phyloP scores from a whole-genome alignment of 2,888 invertebrate species.

The Noctua fimbriata region DNA sequence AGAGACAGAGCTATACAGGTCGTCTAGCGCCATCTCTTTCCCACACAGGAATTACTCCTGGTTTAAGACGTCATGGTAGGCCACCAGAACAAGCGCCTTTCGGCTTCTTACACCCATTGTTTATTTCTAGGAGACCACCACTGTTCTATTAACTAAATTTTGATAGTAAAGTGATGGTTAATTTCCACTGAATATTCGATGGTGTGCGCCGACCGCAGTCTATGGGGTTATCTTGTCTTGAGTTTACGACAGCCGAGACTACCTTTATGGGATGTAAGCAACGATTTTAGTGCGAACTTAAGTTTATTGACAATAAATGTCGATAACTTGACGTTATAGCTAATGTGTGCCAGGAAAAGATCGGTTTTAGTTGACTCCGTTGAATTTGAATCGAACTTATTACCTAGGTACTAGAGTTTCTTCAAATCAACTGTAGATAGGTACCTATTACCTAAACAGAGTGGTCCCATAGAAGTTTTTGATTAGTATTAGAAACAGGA shows the following conservation, averaged over 20 bases:
- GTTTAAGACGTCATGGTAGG: too few relatives aligned
- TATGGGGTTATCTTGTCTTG: constrained; percentile 39
- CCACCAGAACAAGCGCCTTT: not conserved
- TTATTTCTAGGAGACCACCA: not conserved
- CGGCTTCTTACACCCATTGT: not conserved
- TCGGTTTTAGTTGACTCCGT: constrained; percentile 17
- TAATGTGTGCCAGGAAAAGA: not conserved
- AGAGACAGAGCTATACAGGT: too few relatives aligned
- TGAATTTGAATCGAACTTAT: constrained; percentile 5
- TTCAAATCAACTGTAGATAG: too few relatives aligned
- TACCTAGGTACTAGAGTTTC: not conserved
- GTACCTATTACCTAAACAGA: too few relatives aligned
- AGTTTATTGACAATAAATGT: constrained; percentile 70
- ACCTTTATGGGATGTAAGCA: constrained; percentile 44
- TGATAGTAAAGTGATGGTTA: not conserved
- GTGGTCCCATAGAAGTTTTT: too few relatives aligned
- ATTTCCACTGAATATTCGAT: not conserved
- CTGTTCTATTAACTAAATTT: not conserved
- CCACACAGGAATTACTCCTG: too few relatives aligned
- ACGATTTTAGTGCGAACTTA: constrained; percentile 62
- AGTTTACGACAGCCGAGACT: constrained; percentile 50
- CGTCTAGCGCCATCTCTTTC: too few relatives aligned
- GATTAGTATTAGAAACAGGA: too few relatives aligned
- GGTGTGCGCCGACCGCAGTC: constrained; percentile 8
- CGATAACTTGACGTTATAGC: constrained; percentile 64